Evolutionary conservation across 2,888 invertebrate genomes (phyloP), one percentile per base, ranked within the genome.

Genomic region (Holacanthella duospinosa): DNA sequence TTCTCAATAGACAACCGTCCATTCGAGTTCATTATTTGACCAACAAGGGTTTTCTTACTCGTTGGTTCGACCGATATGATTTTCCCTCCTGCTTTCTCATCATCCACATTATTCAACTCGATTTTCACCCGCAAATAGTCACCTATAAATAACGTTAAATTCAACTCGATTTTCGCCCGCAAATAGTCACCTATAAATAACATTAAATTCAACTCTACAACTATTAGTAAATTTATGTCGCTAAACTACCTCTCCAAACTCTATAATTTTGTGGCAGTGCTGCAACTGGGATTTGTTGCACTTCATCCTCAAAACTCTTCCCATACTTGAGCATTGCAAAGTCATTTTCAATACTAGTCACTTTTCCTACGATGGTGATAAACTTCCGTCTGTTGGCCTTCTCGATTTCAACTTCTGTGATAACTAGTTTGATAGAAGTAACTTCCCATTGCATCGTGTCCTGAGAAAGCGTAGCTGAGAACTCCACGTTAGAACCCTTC

Each of bases 1-100:
- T 78, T 78, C 65, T 84, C 82, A 65, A 89, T 82, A 9, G 78
- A 77, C 1, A 86, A 86, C 64, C 77, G 75, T 3, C 66, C 24
- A 2, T 36, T 25, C 12, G 29, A 28, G 24, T 59, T 61, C 27
- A 74, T 74, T 28, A 80, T 78, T 75, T 78, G 75, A 9, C 78
- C 78, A 6, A 79, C 74, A 21, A 48, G 6, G 1, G 43, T 57
- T 43, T 56, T 56, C 43, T 28, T 43, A 21, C 65, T 57, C 0
- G 64, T 53, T 27, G 68, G 68, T n/a, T 63, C 59, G 1, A 69
- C 61, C 0, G 54, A 53, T 0, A 62, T 2, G 16, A 72, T 64
- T 24, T 63, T 54, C 1, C 60, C 59, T 6, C 24, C 27, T 28
- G 19, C 28, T 2, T n/a, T 25, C 3, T 6, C 48, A 21, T 61